Base-by-base conservation (phyloP, 2,113 vertebrate genomes). In the Pygoscelis antarcticus region DNA sequence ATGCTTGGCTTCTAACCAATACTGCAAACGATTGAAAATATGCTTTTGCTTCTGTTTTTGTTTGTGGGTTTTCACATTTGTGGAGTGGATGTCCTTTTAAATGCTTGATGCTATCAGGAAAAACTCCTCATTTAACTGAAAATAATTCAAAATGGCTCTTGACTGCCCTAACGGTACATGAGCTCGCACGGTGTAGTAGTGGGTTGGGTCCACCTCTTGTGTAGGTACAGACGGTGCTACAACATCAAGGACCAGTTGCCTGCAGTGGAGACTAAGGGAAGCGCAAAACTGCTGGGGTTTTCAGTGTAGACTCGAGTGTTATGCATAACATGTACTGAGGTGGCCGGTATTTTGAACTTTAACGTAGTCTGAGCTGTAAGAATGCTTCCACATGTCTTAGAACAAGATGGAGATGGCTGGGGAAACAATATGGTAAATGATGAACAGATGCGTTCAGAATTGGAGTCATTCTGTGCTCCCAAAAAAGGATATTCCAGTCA, bases 21-120 rank as follows among this genome's bases (percentile, higher is more conserved):
- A 5, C 72, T 51, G 60, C 65, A 23, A 57, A 32, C 90, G 90
- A 86, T 91, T 75, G 93, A 82, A 94, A 91, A 74, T 96, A 60
- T 12, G 4, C 77, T 94, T 87, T 82, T 96, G 94, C 79, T 95
- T 95, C 26, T 96, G 51, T 93, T 96, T 95, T 82, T 83, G 62
- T 94, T 96, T 94, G 79, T 68, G 90, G 83, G 69, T 95, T 97
- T 96, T 96, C 90, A 93, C 94, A 91, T 97, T 97, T 97, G 97
- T 65, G 76, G 94, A 94, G 54, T 91, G 96, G 78, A 94, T 96
- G 91, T 68, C 42, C 62, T 83, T 87, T 52, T 5, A 61, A 89
- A 76, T 61, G 49, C 61, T 89, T 57, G 58, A 54, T 79, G 74
- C 74, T 87, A 34, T 91, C 52, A 44, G 72, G 78, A 68, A 46